Base-by-base conservation (phyloP, 2,797 vertebrate species). In the Aselliscus stoliczkanus region DNA sequence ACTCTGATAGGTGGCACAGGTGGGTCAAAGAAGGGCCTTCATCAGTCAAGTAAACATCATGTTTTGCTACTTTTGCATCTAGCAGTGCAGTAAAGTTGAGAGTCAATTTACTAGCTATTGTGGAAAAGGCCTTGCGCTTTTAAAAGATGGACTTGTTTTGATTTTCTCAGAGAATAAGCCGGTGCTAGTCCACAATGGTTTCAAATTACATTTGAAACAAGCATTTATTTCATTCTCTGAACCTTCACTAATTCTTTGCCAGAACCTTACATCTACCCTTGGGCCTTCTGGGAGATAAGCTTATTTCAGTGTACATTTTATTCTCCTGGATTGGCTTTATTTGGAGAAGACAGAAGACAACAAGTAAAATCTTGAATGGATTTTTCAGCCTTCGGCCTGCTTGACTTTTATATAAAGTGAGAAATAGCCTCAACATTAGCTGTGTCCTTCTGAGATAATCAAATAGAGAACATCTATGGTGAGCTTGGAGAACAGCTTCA, bases 281-380 rank as follows among this genome's bases (percentile, higher is more conserved):
- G 37, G 73, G 88, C 79, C 67, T 88, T 89, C 54, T 42, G 82
- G 86, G 77, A 92, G 77, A 86, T 42, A 47, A 95, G 67, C 50
- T 95, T 27, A 88, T 97, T 96, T 96, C 82, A 86, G 64, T 39
- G 90, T 31, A 4, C 29, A 54, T 95, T 93, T 91, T 65, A 72
- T 85, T 91, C 85, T 94, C 93, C 54, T 27, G 60, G 42, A 90
- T 42, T 0, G 8, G 58, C 73, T 96, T 86, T 88, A 87, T 94
- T 86, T 73, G 95, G 90, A 95, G 97, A 93, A 97, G 97, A 93
- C 65, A 87, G 92, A 96, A 93, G 90, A 96, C 15, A 76, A 65
- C 50, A 60, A 50, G 80, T 54, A 31, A 83, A 92, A 87, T 91
- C 65, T 73, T 89, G 73, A 97, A 37, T 64, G 84, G 77, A 89